These are phyloP conservation scores for Eilema caniola DNA, from an alignment of 2,888 invertebrate genomes.

Conservation along the genomic window DNA sequence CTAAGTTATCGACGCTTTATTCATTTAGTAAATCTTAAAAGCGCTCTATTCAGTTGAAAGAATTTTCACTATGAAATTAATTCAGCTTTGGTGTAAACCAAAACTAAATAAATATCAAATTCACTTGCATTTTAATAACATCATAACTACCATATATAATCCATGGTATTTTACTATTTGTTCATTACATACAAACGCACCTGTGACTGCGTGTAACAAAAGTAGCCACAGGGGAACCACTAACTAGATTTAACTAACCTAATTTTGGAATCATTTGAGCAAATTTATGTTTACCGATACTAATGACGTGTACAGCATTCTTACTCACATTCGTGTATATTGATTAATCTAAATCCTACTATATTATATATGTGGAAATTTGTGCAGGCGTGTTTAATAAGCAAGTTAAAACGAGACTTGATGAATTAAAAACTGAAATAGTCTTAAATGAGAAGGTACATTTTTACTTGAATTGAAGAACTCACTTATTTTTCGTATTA, in stretches of 20 bases:
- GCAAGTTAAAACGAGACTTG: background rate
- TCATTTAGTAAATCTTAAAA: too few relatives aligned
- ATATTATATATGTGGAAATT: too few relatives aligned
- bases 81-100: background rate
- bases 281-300: constrained; percentile 16
- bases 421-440: too few relatives aligned
- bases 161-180: background rate
- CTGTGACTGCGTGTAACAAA: constrained; percentile 22
- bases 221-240: constrained; percentile 34
- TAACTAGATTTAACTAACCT: background rate
- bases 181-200: background rate
- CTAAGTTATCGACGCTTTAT: too few relatives aligned
- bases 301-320: constrained; percentile 5
- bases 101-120: too few relatives aligned
- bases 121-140: background rate
- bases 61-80: background rate
- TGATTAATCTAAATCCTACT: background rate
- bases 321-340: background rate
- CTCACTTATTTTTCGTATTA: background rate
- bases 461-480: background rate
- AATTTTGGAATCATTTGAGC: constrained; percentile 17
- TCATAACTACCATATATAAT: background rate
- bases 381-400: too few relatives aligned
- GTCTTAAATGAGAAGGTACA: too few relatives aligned
- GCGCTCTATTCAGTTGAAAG: background rate